Evolutionary conservation across 2,113 vertebrate species (phyloP).

Genomic region (Girardinichthys multiradiatus): DNA sequence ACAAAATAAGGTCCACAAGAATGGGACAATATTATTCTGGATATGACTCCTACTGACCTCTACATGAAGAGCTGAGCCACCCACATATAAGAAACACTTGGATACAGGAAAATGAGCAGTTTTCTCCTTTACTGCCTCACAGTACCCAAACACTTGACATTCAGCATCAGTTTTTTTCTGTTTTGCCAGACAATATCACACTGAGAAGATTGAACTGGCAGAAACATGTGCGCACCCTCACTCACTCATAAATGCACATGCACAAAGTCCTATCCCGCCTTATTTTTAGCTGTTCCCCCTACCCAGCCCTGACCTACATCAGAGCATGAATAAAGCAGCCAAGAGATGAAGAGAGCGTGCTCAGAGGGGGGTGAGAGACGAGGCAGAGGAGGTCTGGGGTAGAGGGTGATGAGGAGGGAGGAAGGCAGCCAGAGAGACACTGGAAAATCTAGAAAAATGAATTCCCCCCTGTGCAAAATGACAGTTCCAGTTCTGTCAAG

Average conservation of each 20-base stretch:
- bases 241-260: not conserved
- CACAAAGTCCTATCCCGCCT: slow-evolving; percentile 38
- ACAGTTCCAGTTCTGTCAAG: slow-evolving; percentile 76
- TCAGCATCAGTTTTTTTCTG: not conserved
- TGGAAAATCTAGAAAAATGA: slow-evolving; percentile 53
- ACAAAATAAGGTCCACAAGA: slow-evolving; percentile 24
- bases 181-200: slow-evolving; percentile 1
- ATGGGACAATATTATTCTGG: slow-evolving; percentile 11
- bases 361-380: slow-evolving; percentile 10
- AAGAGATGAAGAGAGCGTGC: slow-evolving; percentile 60
- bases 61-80: slow-evolving; percentile 4
- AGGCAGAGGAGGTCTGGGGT: slow-evolving; percentile 6
- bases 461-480: slow-evolving; percentile 62
- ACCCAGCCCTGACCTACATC: slow-evolving; percentile 74
- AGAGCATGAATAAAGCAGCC: slow-evolving; percentile 73
- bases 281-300: slow-evolving; percentile 71
- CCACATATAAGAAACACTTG: not conserved
- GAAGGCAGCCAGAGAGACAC: not conserved
- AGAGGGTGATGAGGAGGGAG: not conserved
- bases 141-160: slow-evolving; percentile 23
- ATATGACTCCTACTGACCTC: slow-evolving; percentile 46
- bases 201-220: slow-evolving; percentile 14
- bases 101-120: not conserved
- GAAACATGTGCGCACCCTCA: not conserved
- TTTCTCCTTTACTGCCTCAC: slow-evolving; percentile 20